Percentiles rank a stretch among this genome's conserved stretches.
Evolutionary conservation across 2,888 invertebrate genomes (phyloP).

Genomic region (Eupelmus urozonus): DNA sequence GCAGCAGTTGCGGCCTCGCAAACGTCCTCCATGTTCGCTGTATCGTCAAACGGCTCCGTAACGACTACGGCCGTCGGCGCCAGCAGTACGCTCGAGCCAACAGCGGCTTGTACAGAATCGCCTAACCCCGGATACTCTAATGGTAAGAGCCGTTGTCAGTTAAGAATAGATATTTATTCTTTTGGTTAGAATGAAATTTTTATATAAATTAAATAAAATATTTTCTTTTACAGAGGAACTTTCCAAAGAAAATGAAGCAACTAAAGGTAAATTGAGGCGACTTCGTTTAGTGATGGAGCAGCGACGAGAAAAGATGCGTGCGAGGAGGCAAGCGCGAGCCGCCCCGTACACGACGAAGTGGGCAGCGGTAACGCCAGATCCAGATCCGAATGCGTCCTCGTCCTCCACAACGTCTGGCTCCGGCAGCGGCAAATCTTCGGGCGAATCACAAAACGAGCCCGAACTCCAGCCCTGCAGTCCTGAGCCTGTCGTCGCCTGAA

Average conservation of each 20-base stretch:
- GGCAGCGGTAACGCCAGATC: conserved; percentile 76
- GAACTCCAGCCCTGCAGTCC: conserved; percentile 75
- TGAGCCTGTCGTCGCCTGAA: conserved; percentile 75
- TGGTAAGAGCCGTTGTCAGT: conserved; percentile 61
- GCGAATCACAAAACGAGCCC: conserved; percentile 73
- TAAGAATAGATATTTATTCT: background rate
- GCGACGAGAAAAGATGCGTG: conserved; percentile 83
- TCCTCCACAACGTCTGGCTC: conserved; percentile 68
- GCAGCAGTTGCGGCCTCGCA: conserved; percentile 38
- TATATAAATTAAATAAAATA: too few species aligned
- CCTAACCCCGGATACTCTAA: conserved; percentile 66
- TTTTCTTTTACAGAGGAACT: conserved; percentile 75
- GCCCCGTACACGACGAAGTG: conserved; percentile 82
- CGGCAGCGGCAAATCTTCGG: conserved; percentile 63
- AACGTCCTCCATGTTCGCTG: conserved; percentile 57
- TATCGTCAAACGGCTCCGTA: conserved; percentile 47
- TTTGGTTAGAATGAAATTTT: too few species aligned
- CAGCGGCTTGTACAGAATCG: conserved; percentile 29
- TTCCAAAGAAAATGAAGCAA: conserved; percentile 86
- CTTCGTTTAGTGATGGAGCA: conserved; percentile 94
- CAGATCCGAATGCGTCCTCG: conserved; percentile 73
- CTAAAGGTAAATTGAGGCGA: conserved; percentile 91
- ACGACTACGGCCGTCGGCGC: conserved; percentile 28
- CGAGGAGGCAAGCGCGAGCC: conserved; percentile 87
- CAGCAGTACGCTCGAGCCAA: background rate